phyloP scores from a whole-genome alignment of 1,140 invertebrate genomes.

The Drosophila carrolli region DNA sequence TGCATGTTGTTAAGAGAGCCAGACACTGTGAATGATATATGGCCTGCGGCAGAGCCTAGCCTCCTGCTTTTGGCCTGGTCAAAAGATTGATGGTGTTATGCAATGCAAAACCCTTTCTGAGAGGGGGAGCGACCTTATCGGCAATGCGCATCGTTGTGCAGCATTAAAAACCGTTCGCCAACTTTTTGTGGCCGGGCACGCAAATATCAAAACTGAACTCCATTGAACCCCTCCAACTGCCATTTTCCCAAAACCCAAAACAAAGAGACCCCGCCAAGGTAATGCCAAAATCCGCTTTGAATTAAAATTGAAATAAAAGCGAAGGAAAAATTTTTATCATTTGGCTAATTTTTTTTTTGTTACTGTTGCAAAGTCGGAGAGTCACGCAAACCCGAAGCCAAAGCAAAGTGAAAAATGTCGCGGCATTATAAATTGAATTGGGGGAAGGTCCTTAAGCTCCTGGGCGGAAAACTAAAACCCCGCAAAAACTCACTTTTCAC shows the following conservation, averaged over 20 bases:
- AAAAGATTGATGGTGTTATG: conserved; percentile 76
- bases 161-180: conserved; percentile 27
- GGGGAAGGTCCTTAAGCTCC: conserved; percentile 66
- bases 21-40: conserved; percentile 67
- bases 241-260: conserved; percentile 19
- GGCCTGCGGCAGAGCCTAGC: conserved; percentile 65
- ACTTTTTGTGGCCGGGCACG: conserved; percentile 60
- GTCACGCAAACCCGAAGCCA: conserved; percentile 56
- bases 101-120: conserved; percentile 56
- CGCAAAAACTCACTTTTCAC: conserved; percentile 69
- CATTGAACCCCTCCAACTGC: conserved; percentile 38
- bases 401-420: conserved; percentile 78
- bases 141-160: conserved; percentile 61
- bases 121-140: conserved; percentile 52
- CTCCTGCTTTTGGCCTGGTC: conserved; percentile 58
- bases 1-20: conserved; percentile 24
- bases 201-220: conserved; percentile 72
- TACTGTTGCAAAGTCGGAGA: conserved; percentile 9
- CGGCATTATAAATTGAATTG: conserved; percentile 74
- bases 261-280: conserved; percentile 55
- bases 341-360: conserved; percentile 60
- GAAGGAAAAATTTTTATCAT: conserved; percentile 60
- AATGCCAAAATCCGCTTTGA: conserved; percentile 70
- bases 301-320: conserved; percentile 74
- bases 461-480: conserved; percentile 12